These are phyloP conservation scores for Arctia plantaginis DNA, from an alignment of 2,888 invertebrate species.

Conservation along the genomic window DNA sequence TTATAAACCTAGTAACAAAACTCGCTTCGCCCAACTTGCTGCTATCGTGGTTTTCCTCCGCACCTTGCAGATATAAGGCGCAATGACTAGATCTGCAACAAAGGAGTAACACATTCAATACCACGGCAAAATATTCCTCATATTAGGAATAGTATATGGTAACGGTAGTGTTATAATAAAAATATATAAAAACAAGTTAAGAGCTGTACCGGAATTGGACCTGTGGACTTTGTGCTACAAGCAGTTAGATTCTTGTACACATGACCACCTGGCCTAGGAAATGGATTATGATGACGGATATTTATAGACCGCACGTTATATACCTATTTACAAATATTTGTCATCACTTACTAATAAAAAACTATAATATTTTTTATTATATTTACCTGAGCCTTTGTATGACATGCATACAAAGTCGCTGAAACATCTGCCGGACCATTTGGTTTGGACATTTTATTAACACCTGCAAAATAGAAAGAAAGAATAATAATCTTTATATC, in stretches of 20 bases:
- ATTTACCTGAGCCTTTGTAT: constrained; percentile 93
- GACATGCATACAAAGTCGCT: constrained; percentile 97
- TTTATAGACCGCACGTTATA: too few species aligned
- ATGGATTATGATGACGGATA: too few species aligned
- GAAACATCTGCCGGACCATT: constrained; percentile 98
- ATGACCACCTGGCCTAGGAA: too few species aligned
- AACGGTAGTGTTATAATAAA: too few species aligned
- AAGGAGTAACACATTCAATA: constrained; percentile 16
- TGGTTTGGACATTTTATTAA: constrained; percentile 98
- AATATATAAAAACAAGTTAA: too few species aligned
- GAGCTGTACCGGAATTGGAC: too few species aligned
- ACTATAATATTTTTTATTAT: neutral
- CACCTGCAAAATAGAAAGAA: constrained; percentile 85
- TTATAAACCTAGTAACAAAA: constrained; percentile 97
- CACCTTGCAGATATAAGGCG: constrained; percentile 88
- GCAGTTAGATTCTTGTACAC: too few species aligned
- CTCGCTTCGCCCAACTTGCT: constrained; percentile 91
- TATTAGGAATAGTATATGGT: too few species aligned
- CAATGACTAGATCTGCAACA: constrained; percentile 88
- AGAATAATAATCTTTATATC: neutral
- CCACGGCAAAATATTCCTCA: too few species aligned
- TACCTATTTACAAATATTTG: too few species aligned
- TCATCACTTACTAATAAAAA: neutral
- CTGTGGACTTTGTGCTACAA: too few species aligned
- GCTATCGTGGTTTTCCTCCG: constrained; percentile 84